phyloP scores from a whole-genome alignment of 1,140 invertebrate genomes.

The Agraylea sexmaculata region DNA sequence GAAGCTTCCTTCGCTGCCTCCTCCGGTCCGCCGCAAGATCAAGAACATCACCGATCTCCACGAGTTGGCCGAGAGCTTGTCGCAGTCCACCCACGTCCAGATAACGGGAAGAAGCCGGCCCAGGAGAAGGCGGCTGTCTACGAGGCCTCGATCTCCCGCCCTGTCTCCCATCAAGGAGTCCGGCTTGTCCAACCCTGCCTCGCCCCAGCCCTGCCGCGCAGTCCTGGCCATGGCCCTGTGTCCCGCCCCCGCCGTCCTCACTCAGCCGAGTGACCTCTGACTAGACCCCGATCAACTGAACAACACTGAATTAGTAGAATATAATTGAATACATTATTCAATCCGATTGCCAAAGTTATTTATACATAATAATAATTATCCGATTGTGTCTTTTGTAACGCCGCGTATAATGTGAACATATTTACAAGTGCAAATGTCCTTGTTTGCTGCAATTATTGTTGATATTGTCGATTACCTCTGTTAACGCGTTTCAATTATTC shows the following conservation, averaged over 20 bases:
- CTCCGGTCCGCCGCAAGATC: constrained; percentile 34
- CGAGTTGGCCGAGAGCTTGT: constrained; percentile 38
- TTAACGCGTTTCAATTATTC: no score
- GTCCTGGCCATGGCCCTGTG: constrained; percentile 16
- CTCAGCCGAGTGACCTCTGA: no score
- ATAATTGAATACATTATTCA: no score
- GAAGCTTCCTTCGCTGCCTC: constrained; percentile 35
- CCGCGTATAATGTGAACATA: no score
- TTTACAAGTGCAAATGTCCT: no score
- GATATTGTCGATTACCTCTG: no score
- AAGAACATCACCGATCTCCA: constrained; percentile 31
- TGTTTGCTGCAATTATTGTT: no score
- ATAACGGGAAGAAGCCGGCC: constrained; percentile 20
- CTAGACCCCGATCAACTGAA: no score
- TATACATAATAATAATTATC: no score
- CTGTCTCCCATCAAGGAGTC: constrained; percentile 60
- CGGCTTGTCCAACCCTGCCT: constrained; percentile 59
- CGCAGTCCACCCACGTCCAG: constrained; percentile 22
- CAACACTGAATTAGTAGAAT: no score
- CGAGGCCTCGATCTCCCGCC: constrained; percentile 40
- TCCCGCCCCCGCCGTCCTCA: constrained; percentile 13
- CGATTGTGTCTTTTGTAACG: no score
- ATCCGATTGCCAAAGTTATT: no score
- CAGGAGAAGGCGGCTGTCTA: constrained; percentile 35
- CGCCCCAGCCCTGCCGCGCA: constrained; percentile 41